Percentiles rank a stretch among this genome's conserved stretches.
These are phyloP conservation scores for Cairina moschata DNA, from an alignment of 2,113 vertebrate genomes.

Conservation along the genomic window DNA sequence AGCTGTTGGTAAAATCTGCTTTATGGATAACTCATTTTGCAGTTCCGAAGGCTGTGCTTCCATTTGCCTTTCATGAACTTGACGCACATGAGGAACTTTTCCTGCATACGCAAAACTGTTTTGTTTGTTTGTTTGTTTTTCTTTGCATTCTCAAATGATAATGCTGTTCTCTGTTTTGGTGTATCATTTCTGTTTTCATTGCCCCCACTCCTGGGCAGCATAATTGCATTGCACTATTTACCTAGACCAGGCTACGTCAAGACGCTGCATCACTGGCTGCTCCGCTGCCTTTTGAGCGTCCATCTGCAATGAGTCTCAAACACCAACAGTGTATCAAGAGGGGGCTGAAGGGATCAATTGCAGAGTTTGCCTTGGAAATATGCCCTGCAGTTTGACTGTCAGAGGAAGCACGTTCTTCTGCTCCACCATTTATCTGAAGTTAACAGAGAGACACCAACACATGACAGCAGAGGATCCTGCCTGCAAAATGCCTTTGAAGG, in stretches of 20 bases:
- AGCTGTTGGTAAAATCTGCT: background rate
- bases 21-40: background rate
- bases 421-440: background rate
- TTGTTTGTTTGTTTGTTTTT: background rate
- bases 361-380: background rate
- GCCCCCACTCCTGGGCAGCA: background rate
- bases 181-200: background rate
- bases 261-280: background rate
- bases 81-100: background rate
- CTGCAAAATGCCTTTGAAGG: background rate
- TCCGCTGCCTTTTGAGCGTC: background rate
- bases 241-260: background rate
- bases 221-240: background rate
- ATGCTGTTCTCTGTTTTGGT: background rate
- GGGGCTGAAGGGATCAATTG: background rate
- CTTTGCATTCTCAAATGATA: background rate
- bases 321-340: background rate
- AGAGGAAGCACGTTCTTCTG: background rate
- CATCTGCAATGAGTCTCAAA: background rate
- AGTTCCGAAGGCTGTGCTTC: background rate
- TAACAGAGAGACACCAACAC: background rate
- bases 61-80: background rate
- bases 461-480: background rate
- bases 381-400: background rate
- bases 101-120: background rate